These are phyloP conservation scores for Drosophila infuscata DNA, from an alignment of 2,888 invertebrate species.

Conservation along the genomic window DNA sequence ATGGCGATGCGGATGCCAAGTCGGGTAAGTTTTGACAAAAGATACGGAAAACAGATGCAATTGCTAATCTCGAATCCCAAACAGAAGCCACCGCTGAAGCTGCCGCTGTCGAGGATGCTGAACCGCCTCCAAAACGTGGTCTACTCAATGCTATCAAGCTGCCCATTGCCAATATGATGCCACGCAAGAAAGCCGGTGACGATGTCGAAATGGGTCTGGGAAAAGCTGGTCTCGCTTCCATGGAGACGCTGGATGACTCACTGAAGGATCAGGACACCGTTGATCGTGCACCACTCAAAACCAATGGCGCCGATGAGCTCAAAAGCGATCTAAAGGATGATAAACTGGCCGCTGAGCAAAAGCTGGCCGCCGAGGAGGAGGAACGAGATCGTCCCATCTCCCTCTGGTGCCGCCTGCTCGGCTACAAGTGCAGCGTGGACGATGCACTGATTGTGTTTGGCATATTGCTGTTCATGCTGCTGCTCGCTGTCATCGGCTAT, in stretches of 20 bases:
- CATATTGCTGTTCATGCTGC: slow-evolving; percentile 87
- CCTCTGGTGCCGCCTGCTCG: slow-evolving; percentile 87
- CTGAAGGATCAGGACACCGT: slow-evolving; percentile 88
- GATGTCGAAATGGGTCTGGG: slow-evolving; percentile 87
- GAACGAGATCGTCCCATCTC: slow-evolving; percentile 82
- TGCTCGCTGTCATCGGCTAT: slow-evolving; percentile 88
- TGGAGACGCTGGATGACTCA: slow-evolving; percentile 93
- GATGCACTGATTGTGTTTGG: slow-evolving; percentile 87
- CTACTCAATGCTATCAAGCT: slow-evolving; percentile 88
- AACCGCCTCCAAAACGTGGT: slow-evolving; percentile 85
- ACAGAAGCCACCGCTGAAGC: slow-evolving; percentile 82
- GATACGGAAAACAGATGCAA: neutral
- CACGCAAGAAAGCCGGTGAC: slow-evolving; percentile 86
- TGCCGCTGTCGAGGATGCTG: slow-evolving; percentile 61
- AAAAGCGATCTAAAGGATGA: slow-evolving; percentile 88
- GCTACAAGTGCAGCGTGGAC: slow-evolving; percentile 89
- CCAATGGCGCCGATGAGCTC: slow-evolving; percentile 88
- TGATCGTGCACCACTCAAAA: slow-evolving; percentile 84
- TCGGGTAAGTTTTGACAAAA: slow-evolving; percentile 75
- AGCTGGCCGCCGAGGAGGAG: slow-evolving; percentile 79
- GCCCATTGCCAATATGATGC: slow-evolving; percentile 88
- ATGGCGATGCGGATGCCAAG: slow-evolving; percentile 83
- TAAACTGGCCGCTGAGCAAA: slow-evolving; percentile 82
- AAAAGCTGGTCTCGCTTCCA: slow-evolving; percentile 91
- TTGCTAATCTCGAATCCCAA: neutral